Base-by-base conservation (phyloP, 1,140 invertebrate genomes). In the Sycophaga agraensis region DNA sequence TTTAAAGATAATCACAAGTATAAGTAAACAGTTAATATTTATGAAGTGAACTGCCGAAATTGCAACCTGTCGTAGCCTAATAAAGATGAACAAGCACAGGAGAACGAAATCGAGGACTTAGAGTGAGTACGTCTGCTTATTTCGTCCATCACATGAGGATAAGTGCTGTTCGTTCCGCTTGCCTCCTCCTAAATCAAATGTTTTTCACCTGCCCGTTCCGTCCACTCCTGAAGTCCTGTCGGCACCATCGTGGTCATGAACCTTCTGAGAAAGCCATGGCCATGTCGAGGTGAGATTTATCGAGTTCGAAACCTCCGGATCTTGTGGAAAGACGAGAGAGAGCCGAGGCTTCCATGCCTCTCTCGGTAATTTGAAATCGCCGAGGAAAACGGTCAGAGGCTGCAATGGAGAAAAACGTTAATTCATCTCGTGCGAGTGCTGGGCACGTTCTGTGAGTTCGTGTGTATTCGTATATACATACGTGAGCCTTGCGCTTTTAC, bases 291-390 rank as follows among this genome's bases (percentile, higher is more conserved):
- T 22, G 17, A 55, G 53, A 55, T 55, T 55, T 55, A 55, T 55
- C 40, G 24, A 43, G 22, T 43, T 28, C 40, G 50, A 45, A 17
- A 16, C 12, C 26, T n/a, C n/a, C 16, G 53, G 53, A 55, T 55
- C 45, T 57, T 21, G n/a, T n/a, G 17, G 11, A 21, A 11, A 2
- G 53, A 24, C 22, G 53, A 43, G 35, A 56, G 34, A 40, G 31
- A 43, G 19, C 22, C 19, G 5, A 49, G 7, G 2, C 37, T 4
- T n/a, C 37, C 0, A 1, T n/a, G 6, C 16, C n/a, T n/a, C n/a
- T n/a, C n/a, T 28, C 39, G 28, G 42, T 57, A 57, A 57, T 57
- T 57, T 57, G 16, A 28, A 57, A 57, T 57, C 14, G 40, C 11
- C 17, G 28, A n/a, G n/a, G 39, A 43, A 39, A 55, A 55, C 28